Evolutionary conservation across 2,113 vertebrate species (phyloP).

Genomic region (Jacana jacana): DNA sequence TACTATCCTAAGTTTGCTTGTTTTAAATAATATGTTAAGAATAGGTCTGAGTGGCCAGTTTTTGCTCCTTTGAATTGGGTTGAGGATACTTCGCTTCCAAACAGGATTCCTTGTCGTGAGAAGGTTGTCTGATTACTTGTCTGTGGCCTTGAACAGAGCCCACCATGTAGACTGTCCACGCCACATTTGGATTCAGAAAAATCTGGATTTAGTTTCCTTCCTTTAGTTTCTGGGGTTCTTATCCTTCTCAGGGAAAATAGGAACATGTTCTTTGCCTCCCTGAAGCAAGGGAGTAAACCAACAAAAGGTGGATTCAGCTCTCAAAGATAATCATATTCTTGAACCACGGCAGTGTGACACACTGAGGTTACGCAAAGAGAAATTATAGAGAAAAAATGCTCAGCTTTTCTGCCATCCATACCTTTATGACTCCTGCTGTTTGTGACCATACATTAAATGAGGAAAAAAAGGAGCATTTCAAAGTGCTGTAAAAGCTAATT

Average conservation of each 20-base stretch:
- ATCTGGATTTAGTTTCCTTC: not conserved
- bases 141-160: not conserved
- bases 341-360: not conserved
- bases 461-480: not conserved
- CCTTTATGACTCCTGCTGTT: not conserved
- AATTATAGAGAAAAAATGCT: not conserved
- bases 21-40: not conserved
- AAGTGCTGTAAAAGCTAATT: not conserved
- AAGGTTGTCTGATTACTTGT: not conserved
- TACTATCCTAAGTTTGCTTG: not conserved
- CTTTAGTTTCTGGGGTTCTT: no score
- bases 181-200: not conserved
- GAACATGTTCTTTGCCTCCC: rapidly evolving
- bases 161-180: rapidly evolving
- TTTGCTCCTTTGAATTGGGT: not conserved
- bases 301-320: not conserved
- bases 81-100: not conserved
- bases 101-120: not conserved
- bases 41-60: not conserved
- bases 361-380: not conserved
- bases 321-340: not conserved
- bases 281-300: not conserved
- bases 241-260: not conserved
- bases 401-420: not conserved
- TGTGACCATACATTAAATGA: not conserved